These are phyloP conservation scores for Leptestheria dahalacensis DNA, from an alignment of 1,140 invertebrate genomes.

Conservation along the genomic window DNA sequence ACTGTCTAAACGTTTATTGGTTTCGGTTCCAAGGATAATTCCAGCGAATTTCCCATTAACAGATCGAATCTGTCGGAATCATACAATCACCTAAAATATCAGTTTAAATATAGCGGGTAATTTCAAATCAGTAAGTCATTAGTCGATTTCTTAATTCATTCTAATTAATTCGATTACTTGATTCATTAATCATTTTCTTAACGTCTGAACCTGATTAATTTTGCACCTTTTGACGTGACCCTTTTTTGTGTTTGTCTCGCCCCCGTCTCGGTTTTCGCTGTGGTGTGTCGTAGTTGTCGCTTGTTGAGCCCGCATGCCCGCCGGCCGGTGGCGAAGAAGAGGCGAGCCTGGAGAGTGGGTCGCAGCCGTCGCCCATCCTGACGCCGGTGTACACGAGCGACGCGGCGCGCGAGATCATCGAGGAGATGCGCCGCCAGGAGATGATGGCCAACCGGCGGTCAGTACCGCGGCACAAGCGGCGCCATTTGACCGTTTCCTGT, in stretches of 20 bases:
- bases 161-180: too few species aligned
- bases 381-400: slow-evolving; percentile 66
- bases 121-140: too few species aligned
- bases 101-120: too few species aligned
- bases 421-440: slow-evolving; percentile 45
- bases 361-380: slow-evolving; percentile 31
- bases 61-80: too few species aligned
- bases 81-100: too few species aligned
- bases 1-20: too few species aligned
- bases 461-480: slow-evolving; percentile 59
- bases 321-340: not conserved
- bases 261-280: too few species aligned
- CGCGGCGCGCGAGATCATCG: slow-evolving; percentile 64
- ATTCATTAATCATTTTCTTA: too few species aligned
- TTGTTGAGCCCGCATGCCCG: not conserved
- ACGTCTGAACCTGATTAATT: not conserved
- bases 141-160: too few species aligned
- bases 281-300: slow-evolving; percentile 1
- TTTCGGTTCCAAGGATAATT: too few species aligned
- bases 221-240: not conserved
- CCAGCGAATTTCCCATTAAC: too few species aligned
- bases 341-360: slow-evolving; percentile 17
- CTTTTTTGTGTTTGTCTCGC: not conserved
- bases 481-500: slow-evolving; percentile 74
- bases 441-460: slow-evolving; percentile 31